Percentiles rank a stretch among this genome's conserved stretches.
Conservation (phyloP, 2,888 invertebrate genomes). For the Hartigia nigra region DNA sequence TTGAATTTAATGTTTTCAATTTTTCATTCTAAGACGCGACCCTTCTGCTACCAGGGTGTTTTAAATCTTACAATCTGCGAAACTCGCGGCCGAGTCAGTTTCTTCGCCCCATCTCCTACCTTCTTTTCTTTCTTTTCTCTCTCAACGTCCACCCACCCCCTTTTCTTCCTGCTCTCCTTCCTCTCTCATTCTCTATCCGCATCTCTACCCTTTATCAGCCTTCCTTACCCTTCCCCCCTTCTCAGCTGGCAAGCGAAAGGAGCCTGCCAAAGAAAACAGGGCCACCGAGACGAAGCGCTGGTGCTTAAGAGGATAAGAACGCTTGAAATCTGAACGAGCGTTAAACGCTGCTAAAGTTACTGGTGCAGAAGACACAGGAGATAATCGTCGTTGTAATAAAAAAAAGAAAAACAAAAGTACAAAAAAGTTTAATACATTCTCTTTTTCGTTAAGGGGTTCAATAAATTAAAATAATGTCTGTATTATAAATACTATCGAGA, state of each 20-base stretch:
- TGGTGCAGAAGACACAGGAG: background rate
- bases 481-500: background rate
- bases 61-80: conserved; percentile 33
- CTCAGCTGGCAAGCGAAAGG: conserved; percentile 20
- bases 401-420: background rate
- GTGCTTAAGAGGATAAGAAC: background rate
- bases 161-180: background rate
- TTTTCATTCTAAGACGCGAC: conserved; percentile 24
- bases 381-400: background rate
- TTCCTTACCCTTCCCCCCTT: background rate
- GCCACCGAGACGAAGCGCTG: background rate
- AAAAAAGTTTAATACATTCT: background rate
- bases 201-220: background rate
- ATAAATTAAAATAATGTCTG: background rate
- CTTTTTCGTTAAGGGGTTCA: background rate
- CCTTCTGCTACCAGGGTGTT: conserved; percentile 25
- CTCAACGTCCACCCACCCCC: background rate
- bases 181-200: background rate
- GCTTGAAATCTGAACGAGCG: background rate
- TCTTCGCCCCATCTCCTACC: background rate
- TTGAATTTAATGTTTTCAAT: conserved; percentile 30
- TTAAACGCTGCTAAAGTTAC: conserved; percentile 1
- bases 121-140: background rate
- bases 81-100: conserved; percentile 27
- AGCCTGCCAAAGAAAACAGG: conserved; percentile 16